Percentiles rank a stretch among this genome's conserved stretches.
phyloP scores from a whole-genome alignment of 2,113 vertebrate species.

The Callithrix jacchus region DNA sequence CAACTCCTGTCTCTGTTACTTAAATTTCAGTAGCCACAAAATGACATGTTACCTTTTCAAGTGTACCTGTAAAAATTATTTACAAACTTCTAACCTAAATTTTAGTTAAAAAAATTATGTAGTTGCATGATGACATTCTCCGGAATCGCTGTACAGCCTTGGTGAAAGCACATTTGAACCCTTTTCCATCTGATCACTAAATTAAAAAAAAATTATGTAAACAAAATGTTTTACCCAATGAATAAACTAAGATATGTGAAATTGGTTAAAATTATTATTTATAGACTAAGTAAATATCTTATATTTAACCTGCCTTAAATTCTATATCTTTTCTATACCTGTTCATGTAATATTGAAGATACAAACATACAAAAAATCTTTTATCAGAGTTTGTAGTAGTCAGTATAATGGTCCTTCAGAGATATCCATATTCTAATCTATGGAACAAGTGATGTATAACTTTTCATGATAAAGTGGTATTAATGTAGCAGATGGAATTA shows the following conservation, averaged over 20 bases:
- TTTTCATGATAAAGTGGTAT: neutral
- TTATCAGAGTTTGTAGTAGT: neutral
- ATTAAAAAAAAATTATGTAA: neutral
- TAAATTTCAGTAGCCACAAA: neutral
- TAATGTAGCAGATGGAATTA: neutral
- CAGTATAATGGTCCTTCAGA: neutral
- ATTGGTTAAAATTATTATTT: neutral
- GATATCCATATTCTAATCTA: neutral
- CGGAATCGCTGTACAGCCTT: slow-evolving; percentile 83
- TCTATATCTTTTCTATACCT: neutral
- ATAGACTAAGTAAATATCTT: neutral
- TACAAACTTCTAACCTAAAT: neutral
- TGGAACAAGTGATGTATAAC: neutral
- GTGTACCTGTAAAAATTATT: neutral
- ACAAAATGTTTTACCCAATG: neutral
- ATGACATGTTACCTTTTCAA: neutral
- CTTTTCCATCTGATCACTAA: slow-evolving; percentile 81
- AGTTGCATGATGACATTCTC: slow-evolving; percentile 84
- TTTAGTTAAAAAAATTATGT: no score
- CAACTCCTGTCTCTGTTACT: neutral
- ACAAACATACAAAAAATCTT: neutral
- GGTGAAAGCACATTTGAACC: slow-evolving; percentile 82
- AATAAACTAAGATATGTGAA: neutral
- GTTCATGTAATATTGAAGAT: neutral
- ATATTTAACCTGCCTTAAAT: neutral